phyloP scores from a whole-genome alignment of 2,888 invertebrate genomes.

The Myopa testacea region DNA sequence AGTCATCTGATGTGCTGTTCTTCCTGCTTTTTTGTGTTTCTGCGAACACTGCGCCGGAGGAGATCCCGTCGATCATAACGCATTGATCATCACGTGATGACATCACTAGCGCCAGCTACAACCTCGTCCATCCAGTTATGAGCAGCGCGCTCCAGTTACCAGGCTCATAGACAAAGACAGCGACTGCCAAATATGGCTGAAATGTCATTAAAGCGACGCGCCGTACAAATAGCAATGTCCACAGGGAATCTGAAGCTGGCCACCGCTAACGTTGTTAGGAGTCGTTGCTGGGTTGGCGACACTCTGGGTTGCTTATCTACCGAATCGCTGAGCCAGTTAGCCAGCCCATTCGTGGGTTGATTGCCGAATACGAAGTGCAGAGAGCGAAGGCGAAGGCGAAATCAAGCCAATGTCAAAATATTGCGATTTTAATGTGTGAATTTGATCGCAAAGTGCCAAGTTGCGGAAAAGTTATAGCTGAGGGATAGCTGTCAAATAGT shows the following conservation, averaged over 20 bases:
- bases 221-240: constrained; percentile 42
- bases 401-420: constrained; percentile 12
- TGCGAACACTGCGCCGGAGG: constrained; percentile 22
- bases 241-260: constrained; percentile 40
- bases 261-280: not conserved
- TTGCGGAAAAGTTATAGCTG: constrained; percentile 39
- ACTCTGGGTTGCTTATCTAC: not conserved
- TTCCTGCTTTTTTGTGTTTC: not conserved
- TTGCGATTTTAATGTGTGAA: constrained; percentile 47
- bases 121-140: not conserved
- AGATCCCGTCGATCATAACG: constrained; percentile 22
- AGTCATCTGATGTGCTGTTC: not conserved
- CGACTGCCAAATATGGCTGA: constrained; percentile 36
- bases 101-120: constrained; percentile 36
- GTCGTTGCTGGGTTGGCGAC: constrained; percentile 7
- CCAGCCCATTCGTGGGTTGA: not conserved
- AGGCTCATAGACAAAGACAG: constrained; percentile 1
- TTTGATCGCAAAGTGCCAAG: constrained; percentile 49
- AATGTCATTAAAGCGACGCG: constrained; percentile 40
- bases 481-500: constrained; percentile 41
- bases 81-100: constrained; percentile 29
- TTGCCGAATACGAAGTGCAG: not conserved
- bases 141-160: constrained; percentile 26
- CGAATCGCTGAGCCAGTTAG: not conserved
- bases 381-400: not conserved